Base-by-base conservation (phyloP, 2,797 vertebrate genomes). In the Sebastes trivittatus region DNA sequence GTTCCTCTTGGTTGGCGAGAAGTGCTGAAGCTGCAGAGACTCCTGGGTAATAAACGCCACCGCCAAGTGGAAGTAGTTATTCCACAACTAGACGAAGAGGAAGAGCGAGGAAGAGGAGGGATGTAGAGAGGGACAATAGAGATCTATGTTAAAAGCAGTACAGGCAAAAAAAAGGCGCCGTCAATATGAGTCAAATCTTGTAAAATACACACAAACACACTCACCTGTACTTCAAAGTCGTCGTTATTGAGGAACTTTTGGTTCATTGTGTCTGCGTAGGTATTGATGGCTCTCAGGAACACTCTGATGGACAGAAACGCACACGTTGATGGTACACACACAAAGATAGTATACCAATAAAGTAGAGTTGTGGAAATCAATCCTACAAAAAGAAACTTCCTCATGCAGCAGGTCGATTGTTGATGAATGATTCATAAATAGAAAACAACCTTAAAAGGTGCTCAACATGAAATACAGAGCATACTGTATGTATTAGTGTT, bases 11-110 rank as follows among this genome's bases (percentile, higher is more conserved):
- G 97, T 97, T 22, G 96, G 95, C 0, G 98, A 99, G 83, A 99
- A 98, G 89, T 98, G 97, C 94, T 99, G 97, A 85, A 99, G 96
- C 93, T 99, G 98, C 90, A 99, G 94, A 75, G 98, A 98, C 90
- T 99, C 97, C 87, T 99, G 98, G 81, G 98, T 99, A 95, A 99
- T 98, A 92, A 99, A 99, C 73, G 97, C 98, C 93, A 99, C 98
- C 0, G 98, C 97, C 96, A 99, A 96, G 94, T 99, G 97, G 95
- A 99, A 99, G 92, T 99, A 99, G 95, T 99, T 99, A 96, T 99
- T 99, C 98, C 98, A 99, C 83, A 99, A 94, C 98, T 99, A 91
- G 72, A 91, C 0, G 10, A 38, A 61, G 22, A 73, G 14, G 42
- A 71, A 64, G 5, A 75, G 30, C 16, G 59, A 64, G 18, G 70